Base-by-base conservation (phyloP, 2,113 vertebrate genomes). In the Dipodomys stephensi region DNA sequence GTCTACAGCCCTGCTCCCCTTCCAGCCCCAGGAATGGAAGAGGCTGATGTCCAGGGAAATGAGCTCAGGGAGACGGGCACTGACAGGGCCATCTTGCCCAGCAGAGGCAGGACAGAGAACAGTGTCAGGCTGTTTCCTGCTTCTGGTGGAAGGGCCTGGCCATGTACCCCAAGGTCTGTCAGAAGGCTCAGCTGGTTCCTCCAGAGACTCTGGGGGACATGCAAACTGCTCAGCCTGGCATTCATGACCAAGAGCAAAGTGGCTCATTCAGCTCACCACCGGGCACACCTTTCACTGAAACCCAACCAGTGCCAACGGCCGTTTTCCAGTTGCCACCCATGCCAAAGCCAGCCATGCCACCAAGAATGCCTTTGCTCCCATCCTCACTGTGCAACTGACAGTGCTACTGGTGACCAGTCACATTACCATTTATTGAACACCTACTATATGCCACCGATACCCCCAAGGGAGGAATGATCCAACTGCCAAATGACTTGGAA, bases 341-440 rank as follows among this genome's bases (percentile, higher is more conserved):
- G 0, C 65, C 4, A 10, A 0, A 13, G 88, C n/a, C 0, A 9
- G 67, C 15, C 72, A 39, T 0, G 0, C 20, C 78, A 35, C 32
- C 64, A 46, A 44, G 30, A 60, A 12, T 3, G 6, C 23, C 28
- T 68, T 9, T 8, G 11, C 20, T 20, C 60, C 53, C 53, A 16
- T 28, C 28, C 32, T 28, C 20, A 4, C 12, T 7, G 2, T 0
- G 25, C 67, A 60, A 72, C 57, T 62, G 27, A 0, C 0, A 15
- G 74, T 57, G 15, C 49, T 60, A 23, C 23, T 1, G 11, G 19
- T 0, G 15, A 64, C 35, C 53, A 32, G 64, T 35, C 44, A 32
- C 8, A 6, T 11, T 19, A 4, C 49, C 60, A 57, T 4, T n/a
- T 16, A 10, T 4, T 22, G 4, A 23, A 13, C 13, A 19, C 60